Evolutionary conservation across 2,113 vertebrate species (phyloP).

Genomic region (Peromyscus maniculatus): DNA sequence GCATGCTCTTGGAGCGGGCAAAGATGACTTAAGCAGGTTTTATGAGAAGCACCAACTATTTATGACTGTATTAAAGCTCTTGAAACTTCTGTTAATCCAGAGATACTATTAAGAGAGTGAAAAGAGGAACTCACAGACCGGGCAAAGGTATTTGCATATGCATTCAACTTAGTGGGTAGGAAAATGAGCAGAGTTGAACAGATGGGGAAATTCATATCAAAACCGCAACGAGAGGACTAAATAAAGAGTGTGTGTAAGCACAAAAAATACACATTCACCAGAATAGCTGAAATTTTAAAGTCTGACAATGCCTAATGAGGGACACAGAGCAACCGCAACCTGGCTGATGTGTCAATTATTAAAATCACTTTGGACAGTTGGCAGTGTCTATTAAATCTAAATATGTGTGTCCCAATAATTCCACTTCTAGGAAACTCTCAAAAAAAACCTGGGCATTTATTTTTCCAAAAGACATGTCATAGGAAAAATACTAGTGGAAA

Average conservation of each 20-base stretch:
- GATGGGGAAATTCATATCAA: slow-evolving; percentile 27
- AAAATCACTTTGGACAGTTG: background rate
- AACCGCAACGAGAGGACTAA: slow-evolving; percentile 20
- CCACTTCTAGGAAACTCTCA: background rate
- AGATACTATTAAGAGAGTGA: slow-evolving; percentile 25
- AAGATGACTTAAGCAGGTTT: background rate
- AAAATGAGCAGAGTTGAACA: slow-evolving; percentile 49
- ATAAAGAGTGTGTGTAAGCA: background rate
- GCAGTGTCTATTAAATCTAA: background rate
- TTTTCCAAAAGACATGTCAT: background rate
- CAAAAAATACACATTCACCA: background rate
- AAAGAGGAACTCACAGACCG: slow-evolving; percentile 14
- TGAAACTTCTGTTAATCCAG: slow-evolving; percentile 16
- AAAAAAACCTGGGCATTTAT: background rate
- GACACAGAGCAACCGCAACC: background rate
- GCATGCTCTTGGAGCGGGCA: background rate
- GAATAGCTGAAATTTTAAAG: slow-evolving; percentile 49
- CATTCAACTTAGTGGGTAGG: slow-evolving; percentile 7
- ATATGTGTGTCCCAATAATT: background rate
- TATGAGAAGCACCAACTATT: slow-evolving; percentile 17
- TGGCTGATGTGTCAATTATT: background rate
- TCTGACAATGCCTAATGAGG: background rate
- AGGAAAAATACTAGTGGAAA: background rate
- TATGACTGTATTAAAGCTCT: slow-evolving; percentile 15
- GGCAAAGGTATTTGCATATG: slow-evolving; percentile 20